Conservation (phyloP, 1,140 invertebrate species). For the Uloborus diversus region DNA sequence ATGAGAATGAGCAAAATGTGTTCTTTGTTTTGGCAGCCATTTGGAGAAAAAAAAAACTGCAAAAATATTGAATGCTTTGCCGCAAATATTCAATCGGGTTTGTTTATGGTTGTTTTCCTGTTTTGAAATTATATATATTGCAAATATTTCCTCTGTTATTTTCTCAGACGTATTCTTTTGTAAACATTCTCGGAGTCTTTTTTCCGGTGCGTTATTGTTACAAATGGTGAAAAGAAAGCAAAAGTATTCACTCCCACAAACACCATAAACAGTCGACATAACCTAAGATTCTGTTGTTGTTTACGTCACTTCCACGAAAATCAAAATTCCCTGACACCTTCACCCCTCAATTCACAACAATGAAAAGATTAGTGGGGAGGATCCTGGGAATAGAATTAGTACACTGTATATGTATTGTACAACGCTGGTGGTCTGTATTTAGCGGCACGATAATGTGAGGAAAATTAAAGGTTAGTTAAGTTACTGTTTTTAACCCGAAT, state of each 20-base stretch:
- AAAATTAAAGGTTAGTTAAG: constrained; percentile 44
- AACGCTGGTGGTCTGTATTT: constrained; percentile 50
- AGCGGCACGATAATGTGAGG: constrained; percentile 37
- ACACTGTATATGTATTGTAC: constrained; percentile 17
- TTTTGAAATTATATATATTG: too few species aligned
- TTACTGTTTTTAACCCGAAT: neutral
- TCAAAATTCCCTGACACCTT: neutral
- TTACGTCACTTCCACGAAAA: constrained; percentile 13
- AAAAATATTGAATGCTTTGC: too few species aligned
- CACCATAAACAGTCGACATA: neutral
- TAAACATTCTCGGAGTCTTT: too few species aligned
- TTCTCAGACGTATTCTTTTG: too few species aligned
- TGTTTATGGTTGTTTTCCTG: too few species aligned
- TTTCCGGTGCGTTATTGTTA: neutral
- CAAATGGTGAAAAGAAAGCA: neutral
- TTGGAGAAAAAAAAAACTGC: too few species aligned
- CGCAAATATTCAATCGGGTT: too few species aligned
- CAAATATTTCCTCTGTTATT: too few species aligned
- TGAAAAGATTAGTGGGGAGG: constrained; percentile 2
- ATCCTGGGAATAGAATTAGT: neutral
- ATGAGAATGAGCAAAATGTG: too few species aligned
- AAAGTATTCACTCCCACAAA: neutral
- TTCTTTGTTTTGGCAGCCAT: too few species aligned
- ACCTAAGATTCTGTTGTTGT: constrained; percentile 2
- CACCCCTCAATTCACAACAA: constrained; percentile 13